These are phyloP conservation scores for Hermaeophaga mercurialis DNA, from an alignment of 2,888 invertebrate genomes.

Conservation along the genomic window DNA sequence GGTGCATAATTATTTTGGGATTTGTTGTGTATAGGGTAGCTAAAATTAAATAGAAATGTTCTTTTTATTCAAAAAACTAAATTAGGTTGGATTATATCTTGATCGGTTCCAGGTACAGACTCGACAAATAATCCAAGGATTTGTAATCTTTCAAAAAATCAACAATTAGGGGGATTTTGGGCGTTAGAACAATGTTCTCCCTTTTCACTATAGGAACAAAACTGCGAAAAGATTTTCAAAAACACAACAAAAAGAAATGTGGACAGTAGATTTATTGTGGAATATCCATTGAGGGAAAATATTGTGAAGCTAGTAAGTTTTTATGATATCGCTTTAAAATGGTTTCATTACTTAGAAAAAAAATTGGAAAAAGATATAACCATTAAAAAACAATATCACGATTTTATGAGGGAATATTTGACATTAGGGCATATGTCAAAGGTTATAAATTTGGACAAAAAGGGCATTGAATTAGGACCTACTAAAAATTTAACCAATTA, in stretches of 20 bases:
- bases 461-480: too few relatives aligned
- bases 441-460: too few relatives aligned
- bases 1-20: slow-evolving; percentile 24
- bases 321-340: slow-evolving; percentile 8
- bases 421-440: slow-evolving; percentile 27
- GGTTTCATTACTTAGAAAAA: slow-evolving; percentile 26
- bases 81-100: slow-evolving; percentile 23
- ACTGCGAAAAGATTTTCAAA: slow-evolving; percentile 18
- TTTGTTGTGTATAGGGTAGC: slow-evolving; percentile 14
- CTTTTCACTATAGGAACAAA: slow-evolving; percentile 11
- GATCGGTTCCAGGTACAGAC: slow-evolving; percentile 5
- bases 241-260: slow-evolving; percentile 9
- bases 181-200: slow-evolving; percentile 17
- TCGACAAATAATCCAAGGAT: neutral
- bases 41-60: neutral
- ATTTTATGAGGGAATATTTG: slow-evolving; percentile 26
- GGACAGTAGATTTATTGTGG: slow-evolving; percentile 21
- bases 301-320: slow-evolving; percentile 2
- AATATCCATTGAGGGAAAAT: slow-evolving; percentile 10
- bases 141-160: slow-evolving; percentile 8
- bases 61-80: slow-evolving; percentile 15
- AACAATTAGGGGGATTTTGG: slow-evolving; percentile 22
- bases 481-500: slow-evolving; percentile 7
- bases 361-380: slow-evolving; percentile 14
- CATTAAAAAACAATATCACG: slow-evolving; percentile 12